Evolutionary conservation across 2,888 invertebrate species (phyloP).

Genomic region (Drosophila percnosoma): DNA sequence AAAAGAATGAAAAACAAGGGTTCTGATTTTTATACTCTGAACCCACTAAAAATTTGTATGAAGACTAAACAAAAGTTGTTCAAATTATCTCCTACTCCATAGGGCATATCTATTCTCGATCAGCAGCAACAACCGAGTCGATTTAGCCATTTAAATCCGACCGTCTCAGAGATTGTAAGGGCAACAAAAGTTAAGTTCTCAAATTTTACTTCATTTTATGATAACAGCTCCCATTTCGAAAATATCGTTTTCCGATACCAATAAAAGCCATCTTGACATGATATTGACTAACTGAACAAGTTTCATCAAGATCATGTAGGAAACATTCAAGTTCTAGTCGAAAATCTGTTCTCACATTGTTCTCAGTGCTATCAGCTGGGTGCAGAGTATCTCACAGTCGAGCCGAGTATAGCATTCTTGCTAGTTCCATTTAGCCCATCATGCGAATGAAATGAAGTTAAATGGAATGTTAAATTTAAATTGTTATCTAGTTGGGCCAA

Average conservation of each 20-base stretch:
- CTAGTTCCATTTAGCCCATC: not conserved
- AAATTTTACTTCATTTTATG: not conserved
- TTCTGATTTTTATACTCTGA: not conserved
- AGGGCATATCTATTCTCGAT: not conserved
- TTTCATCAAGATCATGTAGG: not conserved
- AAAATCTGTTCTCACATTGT: not conserved
- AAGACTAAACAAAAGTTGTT: not conserved
- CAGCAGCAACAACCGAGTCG: not conserved
- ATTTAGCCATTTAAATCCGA: not conserved
- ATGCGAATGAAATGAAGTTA: not conserved
- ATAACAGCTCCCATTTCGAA: not conserved
- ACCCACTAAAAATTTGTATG: not conserved
- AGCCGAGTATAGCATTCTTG: not conserved
- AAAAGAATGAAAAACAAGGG: not conserved
- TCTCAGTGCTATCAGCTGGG: not conserved
- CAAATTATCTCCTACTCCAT: not conserved
- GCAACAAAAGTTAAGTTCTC: not conserved
- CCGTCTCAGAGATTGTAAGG: no score
- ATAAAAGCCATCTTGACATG: not conserved
- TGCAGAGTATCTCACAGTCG: not conserved
- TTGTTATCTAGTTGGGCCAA: not conserved
- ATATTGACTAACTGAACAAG: not conserved
- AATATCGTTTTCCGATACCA: not conserved
- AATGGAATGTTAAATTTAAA: not conserved
- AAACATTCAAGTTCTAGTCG: not conserved